Evolutionary conservation across 1,140 invertebrate species (phyloP).

Genomic region (Meloidogyne exigua): DNA sequence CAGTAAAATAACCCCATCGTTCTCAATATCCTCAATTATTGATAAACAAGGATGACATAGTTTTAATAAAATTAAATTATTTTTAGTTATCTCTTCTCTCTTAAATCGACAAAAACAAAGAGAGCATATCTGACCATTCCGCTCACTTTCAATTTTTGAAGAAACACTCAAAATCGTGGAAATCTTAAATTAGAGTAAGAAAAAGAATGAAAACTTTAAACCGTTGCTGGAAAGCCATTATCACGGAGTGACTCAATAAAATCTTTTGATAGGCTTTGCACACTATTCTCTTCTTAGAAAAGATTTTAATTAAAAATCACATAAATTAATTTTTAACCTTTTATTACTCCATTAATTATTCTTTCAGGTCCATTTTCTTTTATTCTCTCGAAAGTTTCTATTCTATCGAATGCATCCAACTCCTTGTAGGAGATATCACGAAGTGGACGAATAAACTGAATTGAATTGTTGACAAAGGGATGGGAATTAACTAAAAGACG

Average conservation of each 20-base stretch:
- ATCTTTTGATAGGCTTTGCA: slow-evolving; percentile 10
- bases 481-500: background rate
- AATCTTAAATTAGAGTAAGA: background rate
- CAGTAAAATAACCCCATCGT: background rate
- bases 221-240: slow-evolving; percentile 16
- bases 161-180: slow-evolving; percentile 23
- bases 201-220: background rate
- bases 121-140: background rate
- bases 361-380: background rate
- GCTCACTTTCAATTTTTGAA: slow-evolving; percentile 16
- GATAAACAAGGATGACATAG: background rate
- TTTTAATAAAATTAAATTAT: background rate
- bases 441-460: slow-evolving; percentile 18
- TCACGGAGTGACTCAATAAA: slow-evolving; percentile 8
- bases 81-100: background rate
- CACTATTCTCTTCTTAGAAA: background rate
- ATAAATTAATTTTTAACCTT: background rate
- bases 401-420: background rate
- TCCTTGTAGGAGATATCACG: slow-evolving; percentile 16
- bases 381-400: background rate
- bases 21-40: slow-evolving; percentile 1
- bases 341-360: background rate
- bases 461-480: background rate
- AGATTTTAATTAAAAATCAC: background rate
- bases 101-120: slow-evolving; percentile 9